Evolutionary conservation across 92 coral and sea anemone species (phyloP).

Genomic region (Siderastrea siderea): DNA sequence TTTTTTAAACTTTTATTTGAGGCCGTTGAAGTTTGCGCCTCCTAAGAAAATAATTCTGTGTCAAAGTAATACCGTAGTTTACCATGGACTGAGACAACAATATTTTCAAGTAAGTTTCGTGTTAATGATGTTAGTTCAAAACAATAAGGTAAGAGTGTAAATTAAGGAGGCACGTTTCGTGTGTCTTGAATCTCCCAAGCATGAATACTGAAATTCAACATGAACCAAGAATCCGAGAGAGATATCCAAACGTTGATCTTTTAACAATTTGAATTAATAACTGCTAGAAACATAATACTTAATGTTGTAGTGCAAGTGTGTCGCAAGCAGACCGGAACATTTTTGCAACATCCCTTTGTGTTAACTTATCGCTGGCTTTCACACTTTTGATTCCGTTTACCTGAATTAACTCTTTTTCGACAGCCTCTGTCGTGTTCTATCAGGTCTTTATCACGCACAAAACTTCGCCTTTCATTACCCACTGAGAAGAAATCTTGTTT

Average conservation of each 20-base stretch:
- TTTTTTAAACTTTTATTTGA: background rate
- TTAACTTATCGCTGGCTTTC: background rate
- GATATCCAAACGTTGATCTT: background rate
- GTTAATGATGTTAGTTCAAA: slow-evolving; percentile 13
- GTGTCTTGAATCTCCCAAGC: background rate
- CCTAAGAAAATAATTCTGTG: background rate
- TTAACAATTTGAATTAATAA: background rate
- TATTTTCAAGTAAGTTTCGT: background rate
- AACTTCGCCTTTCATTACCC: background rate
- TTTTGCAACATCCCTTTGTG: background rate
- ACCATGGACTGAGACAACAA: background rate
- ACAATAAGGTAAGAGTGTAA: background rate
- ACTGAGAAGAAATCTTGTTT: background rate
- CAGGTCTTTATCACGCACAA: background rate
- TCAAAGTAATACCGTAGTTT: background rate
- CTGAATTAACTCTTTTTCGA: background rate
- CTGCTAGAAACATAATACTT: background rate
- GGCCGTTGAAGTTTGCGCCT: background rate
- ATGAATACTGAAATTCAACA: background rate
- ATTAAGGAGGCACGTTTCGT: background rate
- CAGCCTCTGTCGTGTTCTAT: background rate
- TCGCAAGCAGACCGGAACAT: background rate
- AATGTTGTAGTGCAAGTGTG: background rate
- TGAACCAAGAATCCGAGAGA: background rate
- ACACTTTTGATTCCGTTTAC: background rate